phyloP scores from a whole-genome alignment of 2,888 invertebrate species.

The Lapara coniferarum region DNA sequence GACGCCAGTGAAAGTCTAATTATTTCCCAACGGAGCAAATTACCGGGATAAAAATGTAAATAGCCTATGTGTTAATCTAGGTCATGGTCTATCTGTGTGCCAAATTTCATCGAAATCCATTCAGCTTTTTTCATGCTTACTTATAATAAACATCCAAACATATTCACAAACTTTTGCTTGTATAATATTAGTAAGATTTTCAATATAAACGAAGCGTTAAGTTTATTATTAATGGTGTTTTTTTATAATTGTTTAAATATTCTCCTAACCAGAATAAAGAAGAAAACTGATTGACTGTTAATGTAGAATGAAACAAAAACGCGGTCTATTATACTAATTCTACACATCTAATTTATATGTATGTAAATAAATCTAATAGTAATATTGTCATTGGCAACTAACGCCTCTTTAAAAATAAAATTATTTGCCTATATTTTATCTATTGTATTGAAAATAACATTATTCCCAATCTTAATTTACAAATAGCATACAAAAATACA shows the following conservation, averaged over 20 bases:
- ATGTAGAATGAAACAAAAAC: neutral
- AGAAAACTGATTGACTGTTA: neutral
- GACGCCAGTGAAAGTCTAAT: too few species aligned
- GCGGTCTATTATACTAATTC: constrained; percentile 24
- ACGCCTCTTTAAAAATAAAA: constrained; percentile 42
- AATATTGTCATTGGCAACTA: constrained; percentile 73
- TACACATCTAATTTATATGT: neutral
- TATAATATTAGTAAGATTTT: neutral
- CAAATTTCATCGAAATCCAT: too few species aligned
- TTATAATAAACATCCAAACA: too few species aligned
- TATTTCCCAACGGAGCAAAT: too few species aligned
- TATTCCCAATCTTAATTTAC: constrained; percentile 40
- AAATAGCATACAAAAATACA: constrained; percentile 72
- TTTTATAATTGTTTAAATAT: constrained; percentile 12
- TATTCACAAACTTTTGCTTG: too few species aligned
- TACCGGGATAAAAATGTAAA: too few species aligned
- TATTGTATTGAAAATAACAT: neutral
- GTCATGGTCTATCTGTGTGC: too few species aligned
- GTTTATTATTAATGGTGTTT: constrained; percentile 15
- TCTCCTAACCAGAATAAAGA: neutral
- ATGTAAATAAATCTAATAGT: constrained; percentile 22
- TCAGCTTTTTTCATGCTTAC: too few species aligned
- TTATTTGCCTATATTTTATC: neutral
- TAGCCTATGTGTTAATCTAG: too few species aligned
- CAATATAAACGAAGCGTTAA: neutral